Evolutionary conservation across 1,140 invertebrate species (phyloP).

Genomic region (Apis laboriosa): DNA sequence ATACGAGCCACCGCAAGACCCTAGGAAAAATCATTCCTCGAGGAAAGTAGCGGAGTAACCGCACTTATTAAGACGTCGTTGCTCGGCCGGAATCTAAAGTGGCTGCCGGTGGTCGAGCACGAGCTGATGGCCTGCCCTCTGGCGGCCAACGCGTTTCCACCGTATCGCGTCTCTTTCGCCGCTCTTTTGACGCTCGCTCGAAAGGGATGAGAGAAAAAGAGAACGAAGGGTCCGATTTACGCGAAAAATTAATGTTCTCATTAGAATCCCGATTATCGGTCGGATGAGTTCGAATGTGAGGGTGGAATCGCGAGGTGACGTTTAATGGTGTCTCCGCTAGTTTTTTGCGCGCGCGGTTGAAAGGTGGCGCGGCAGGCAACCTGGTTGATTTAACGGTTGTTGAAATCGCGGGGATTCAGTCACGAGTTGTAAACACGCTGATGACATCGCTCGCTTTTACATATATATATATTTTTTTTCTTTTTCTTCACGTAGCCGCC

Average conservation of each 20-base stretch:
- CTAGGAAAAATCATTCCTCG: conserved; percentile 44
- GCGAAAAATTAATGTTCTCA: conserved; percentile 29
- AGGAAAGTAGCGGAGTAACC: conserved; percentile 70
- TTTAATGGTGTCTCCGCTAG: not conserved
- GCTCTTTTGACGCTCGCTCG: not conserved
- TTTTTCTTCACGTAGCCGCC: no score
- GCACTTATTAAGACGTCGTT: conserved; percentile 80
- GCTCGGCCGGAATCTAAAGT: conserved; percentile 74
- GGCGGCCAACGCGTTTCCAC: not conserved
- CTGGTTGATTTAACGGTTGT: no score
- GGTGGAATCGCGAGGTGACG: not conserved
- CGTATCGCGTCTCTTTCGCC: not conserved
- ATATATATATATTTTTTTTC: no score
- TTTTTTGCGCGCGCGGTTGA: not conserved
- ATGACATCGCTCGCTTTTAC: no score
- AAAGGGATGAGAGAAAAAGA: not conserved
- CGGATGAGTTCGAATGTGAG: not conserved
- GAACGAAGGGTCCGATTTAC: conserved; percentile 2
- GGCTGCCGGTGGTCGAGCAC: conserved; percentile 60
- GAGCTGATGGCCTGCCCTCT: conserved; percentile 49
- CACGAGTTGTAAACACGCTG: no score
- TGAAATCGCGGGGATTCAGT: no score
- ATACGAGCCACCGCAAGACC: conserved; percentile 62
- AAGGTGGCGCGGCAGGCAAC: no score
- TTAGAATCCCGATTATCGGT: conserved; percentile 19